Conservation (phyloP, 2,888 invertebrate species). For the Microdon myrmicae region DNA sequence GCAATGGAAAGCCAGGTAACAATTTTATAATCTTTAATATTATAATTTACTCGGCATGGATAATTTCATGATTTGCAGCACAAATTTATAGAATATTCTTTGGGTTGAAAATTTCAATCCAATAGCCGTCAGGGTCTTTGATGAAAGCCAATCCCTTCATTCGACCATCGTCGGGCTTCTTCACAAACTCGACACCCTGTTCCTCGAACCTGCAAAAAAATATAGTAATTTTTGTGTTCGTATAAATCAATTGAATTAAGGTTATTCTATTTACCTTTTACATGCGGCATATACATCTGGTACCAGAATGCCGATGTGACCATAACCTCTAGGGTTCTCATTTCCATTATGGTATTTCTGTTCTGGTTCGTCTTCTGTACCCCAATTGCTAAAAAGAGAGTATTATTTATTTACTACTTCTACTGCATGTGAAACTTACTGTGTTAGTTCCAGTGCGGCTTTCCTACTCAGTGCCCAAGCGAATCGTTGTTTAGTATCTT, state of each 20-base stretch:
- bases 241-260: background rate
- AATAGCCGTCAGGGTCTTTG: slow-evolving; percentile 95
- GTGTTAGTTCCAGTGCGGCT: slow-evolving; percentile 90
- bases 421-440: slow-evolving; percentile 72
- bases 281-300: slow-evolving; percentile 90
- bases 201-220: slow-evolving; percentile 76
- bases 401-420: background rate
- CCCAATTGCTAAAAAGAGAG: slow-evolving; percentile 85
- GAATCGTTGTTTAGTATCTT: slow-evolving; percentile 75
- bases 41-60: slow-evolving; percentile 69
- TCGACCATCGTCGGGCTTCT: slow-evolving; percentile 89
- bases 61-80: too few relatives aligned
- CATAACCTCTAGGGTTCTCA: slow-evolving; percentile 87
- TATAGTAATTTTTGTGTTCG: background rate
- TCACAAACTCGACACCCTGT: slow-evolving; percentile 87
- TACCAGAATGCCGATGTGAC: slow-evolving; percentile 92
- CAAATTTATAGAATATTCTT: slow-evolving; percentile 57
- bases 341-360: slow-evolving; percentile 91
- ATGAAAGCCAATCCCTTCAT: slow-evolving; percentile 96
- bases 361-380: slow-evolving; percentile 84
- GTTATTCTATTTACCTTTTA: slow-evolving; percentile 66
- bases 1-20: slow-evolving; percentile 1
- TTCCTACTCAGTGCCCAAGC: slow-evolving; percentile 84
- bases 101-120: slow-evolving; percentile 89
- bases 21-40: slow-evolving; percentile 14